Evolutionary conservation across 2,888 invertebrate genomes (phyloP).

Genomic region (Pollenia griseotomentosa): DNA sequence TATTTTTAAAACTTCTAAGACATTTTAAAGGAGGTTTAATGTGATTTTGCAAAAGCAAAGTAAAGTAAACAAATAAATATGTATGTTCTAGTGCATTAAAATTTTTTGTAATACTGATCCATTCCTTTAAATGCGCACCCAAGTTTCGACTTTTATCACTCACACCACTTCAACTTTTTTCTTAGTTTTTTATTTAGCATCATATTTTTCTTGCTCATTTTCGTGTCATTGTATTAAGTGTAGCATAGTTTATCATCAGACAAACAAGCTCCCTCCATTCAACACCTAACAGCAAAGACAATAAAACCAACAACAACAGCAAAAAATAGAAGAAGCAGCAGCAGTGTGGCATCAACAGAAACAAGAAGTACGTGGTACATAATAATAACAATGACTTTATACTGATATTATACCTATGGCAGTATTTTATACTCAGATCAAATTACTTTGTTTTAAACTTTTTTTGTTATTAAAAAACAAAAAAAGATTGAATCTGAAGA

Average conservation of each 20-base stretch:
- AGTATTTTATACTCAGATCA: constrained; percentile 42
- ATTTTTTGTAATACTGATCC: too few relatives aligned
- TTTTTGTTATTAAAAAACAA: not conserved
- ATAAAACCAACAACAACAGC: not conserved
- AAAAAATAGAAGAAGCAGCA: not conserved
- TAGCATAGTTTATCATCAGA: constrained; percentile 28
- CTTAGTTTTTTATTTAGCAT: not conserved
- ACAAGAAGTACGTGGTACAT: constrained; percentile 15
- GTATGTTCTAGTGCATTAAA: too few relatives aligned
- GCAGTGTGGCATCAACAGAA: not conserved
- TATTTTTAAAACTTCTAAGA: too few relatives aligned
- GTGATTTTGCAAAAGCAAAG: too few relatives aligned
- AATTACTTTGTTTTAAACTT: constrained; percentile 29
- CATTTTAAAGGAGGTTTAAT: too few relatives aligned
- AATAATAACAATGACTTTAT: constrained; percentile 34
- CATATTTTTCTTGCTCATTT: constrained; percentile 16
- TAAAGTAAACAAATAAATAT: too few relatives aligned
- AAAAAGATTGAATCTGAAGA: not conserved
- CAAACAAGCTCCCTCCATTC: not conserved
- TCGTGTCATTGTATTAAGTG: constrained; percentile 7
- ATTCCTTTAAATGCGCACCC: not conserved
- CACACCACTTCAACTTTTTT: not conserved
- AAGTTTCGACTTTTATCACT: not conserved
- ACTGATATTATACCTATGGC: constrained; percentile 54
- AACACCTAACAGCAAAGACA: not conserved